phyloP scores from a whole-genome alignment of 2,888 invertebrate species.

The Agrochola lychnidis region DNA sequence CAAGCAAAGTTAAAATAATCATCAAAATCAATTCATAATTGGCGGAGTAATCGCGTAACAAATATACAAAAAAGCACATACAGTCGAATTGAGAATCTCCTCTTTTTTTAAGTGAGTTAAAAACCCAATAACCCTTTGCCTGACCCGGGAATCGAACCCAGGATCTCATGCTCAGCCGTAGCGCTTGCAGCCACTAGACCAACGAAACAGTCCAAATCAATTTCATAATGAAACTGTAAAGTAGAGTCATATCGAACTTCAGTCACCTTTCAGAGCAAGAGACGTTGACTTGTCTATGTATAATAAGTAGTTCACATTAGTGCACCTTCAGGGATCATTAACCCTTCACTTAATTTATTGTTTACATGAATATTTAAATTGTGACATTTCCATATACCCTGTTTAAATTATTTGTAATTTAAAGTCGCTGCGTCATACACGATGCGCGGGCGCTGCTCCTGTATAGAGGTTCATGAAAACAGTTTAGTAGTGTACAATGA shows the following conservation, averaged over 20 bases:
- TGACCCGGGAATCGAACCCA: too few species aligned
- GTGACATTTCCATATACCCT: conserved; percentile 40
- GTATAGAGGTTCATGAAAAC: conserved; percentile 5
- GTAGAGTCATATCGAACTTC: not conserved
- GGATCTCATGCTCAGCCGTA: too few species aligned
- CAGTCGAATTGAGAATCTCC: too few species aligned
- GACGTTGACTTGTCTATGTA: not conserved
- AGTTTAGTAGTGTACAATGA: conserved; percentile 4
- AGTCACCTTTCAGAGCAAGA: not conserved
- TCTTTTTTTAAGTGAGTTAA: too few species aligned
- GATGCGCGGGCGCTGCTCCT: not conserved
- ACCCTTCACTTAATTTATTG: conserved; percentile 41
- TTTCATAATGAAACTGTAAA: not conserved
- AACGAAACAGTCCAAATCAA: too few species aligned
- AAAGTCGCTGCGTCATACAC: conserved; percentile 56
- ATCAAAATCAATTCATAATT: too few species aligned
- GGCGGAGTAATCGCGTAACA: too few species aligned
- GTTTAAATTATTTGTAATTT: conserved; percentile 36
- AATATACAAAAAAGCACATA: too few species aligned
- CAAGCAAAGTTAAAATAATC: too few species aligned
- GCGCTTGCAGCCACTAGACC: too few species aligned
- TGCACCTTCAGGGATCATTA: conserved; percentile 29
- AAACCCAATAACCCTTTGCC: too few species aligned
- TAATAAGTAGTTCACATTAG: conserved; percentile 4
- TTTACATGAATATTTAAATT: conserved; percentile 51